A percentile compares a stretch with the other conserved stretches of the same genome.
Conservation (phyloP, 2,888 invertebrate species). For the Agriopis marginaria region DNA sequence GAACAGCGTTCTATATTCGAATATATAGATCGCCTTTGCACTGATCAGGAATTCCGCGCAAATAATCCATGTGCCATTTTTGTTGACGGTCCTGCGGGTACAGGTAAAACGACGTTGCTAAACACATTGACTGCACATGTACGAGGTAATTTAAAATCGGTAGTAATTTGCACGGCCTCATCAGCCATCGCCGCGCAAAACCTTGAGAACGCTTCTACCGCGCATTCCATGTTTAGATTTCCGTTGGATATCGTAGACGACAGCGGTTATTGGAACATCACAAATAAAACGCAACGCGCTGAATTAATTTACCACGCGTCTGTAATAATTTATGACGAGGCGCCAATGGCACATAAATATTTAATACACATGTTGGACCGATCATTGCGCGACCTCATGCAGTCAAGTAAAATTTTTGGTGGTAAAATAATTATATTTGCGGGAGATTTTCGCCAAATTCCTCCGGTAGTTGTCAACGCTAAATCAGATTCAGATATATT, state of each 20-base stretch:
- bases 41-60: not conserved
- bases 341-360: slow-evolving; percentile 4
- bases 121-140: not conserved
- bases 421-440: slow-evolving; percentile 28
- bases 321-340: slow-evolving; percentile 1
- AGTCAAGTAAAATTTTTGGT: slow-evolving; percentile 15
- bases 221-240: not conserved
- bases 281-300: not conserved
- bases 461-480: slow-evolving; percentile 12
- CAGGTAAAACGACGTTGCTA: not conserved
- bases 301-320: not conserved
- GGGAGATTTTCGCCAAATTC: slow-evolving; percentile 28
- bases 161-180: not conserved
- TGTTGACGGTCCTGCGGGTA: not conserved
- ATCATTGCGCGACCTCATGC: slow-evolving; percentile 21
- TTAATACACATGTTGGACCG: not conserved
- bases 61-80: not conserved
- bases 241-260: not conserved
- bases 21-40: not conserved
- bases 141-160: not conserved
- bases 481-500: slow-evolving; percentile 11
- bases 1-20: not conserved
- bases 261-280: too few species aligned
- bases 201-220: not conserved
- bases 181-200: not conserved